Evolutionary conservation across 2,888 invertebrate species (phyloP).

Genomic region (Tinea semifulvella): DNA sequence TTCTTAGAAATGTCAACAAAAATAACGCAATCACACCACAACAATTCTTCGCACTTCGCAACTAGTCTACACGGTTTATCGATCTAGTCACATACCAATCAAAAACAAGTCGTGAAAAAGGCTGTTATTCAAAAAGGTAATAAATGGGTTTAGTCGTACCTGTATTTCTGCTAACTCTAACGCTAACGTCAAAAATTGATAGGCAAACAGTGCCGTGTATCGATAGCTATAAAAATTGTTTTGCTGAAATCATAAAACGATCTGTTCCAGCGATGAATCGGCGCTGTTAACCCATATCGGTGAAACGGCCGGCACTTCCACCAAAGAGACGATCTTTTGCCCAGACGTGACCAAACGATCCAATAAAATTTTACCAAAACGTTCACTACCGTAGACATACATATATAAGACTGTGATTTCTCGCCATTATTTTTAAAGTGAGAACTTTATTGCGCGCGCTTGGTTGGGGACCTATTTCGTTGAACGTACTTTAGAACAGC

Average conservation of each 20-base stretch:
- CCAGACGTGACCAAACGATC: conserved; percentile 50
- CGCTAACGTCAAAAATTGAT: conserved; percentile 15
- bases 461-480: too few relatives aligned
- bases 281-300: conserved; percentile 46
- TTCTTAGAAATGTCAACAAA: too few relatives aligned
- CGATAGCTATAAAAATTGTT: conserved; percentile 33
- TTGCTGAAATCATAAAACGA: conserved; percentile 48
- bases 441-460: too few relatives aligned
- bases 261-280: conserved; percentile 45
- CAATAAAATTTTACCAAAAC: conserved; percentile 47
- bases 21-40: too few relatives aligned
- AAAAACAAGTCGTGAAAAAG: neutral
- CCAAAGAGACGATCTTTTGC: conserved; percentile 44
- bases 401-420: too few relatives aligned
- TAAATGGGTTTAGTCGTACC: neutral
- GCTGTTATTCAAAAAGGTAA: neutral
- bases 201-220: conserved; percentile 22
- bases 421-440: too few relatives aligned
- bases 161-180: conserved; percentile 11
- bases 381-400: too few relatives aligned
- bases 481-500: too few relatives aligned
- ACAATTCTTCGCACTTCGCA: too few relatives aligned
- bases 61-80: too few relatives aligned
- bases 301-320: conserved; percentile 39
- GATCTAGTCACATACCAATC: too few relatives aligned